These are phyloP conservation scores for Melieria omissa DNA, from an alignment of 2,888 invertebrate genomes.

Conservation along the genomic window DNA sequence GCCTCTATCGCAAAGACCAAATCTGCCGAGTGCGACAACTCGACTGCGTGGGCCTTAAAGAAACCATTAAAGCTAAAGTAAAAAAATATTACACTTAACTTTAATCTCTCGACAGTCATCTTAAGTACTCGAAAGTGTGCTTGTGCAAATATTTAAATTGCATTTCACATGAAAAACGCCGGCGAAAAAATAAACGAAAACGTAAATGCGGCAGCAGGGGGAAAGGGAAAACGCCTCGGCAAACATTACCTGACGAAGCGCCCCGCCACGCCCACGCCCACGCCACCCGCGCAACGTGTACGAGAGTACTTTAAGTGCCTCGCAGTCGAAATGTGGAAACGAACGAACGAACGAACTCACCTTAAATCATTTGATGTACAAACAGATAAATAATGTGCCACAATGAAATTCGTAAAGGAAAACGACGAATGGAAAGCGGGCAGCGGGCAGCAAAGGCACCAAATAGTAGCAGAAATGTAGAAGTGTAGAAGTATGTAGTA, in stretches of 20 bases:
- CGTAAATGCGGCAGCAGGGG: not conserved
- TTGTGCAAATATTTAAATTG: slow-evolving; percentile 61
- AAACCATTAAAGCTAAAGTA: no score
- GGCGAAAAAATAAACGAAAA: not conserved
- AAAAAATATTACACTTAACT: not conserved
- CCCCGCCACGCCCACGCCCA: no score
- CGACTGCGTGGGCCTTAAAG: no score
- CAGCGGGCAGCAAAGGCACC: slow-evolving; percentile 19
- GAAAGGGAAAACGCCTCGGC: not conserved
- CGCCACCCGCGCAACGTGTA: not conserved
- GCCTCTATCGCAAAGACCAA: no score
- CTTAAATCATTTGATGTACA: slow-evolving; percentile 58
- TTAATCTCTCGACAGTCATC: slow-evolving; percentile 17
- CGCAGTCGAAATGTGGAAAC: slow-evolving; percentile 2
- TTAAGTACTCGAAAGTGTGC: slow-evolving; percentile 32
- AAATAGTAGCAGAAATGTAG: not conserved
- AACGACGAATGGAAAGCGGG: slow-evolving; percentile 45
- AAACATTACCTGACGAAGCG: not conserved
- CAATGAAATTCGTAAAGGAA: slow-evolving; percentile 47
- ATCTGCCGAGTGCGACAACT: no score
- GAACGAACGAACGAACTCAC: slow-evolving; percentile 37
- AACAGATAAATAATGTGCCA: slow-evolving; percentile 60
- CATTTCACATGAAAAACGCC: slow-evolving; percentile 47
- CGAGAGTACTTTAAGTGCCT: not conserved
- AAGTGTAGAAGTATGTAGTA: not conserved